phyloP scores from a whole-genome alignment of 2,888 invertebrate genomes.

The Hydraecia micacea region DNA sequence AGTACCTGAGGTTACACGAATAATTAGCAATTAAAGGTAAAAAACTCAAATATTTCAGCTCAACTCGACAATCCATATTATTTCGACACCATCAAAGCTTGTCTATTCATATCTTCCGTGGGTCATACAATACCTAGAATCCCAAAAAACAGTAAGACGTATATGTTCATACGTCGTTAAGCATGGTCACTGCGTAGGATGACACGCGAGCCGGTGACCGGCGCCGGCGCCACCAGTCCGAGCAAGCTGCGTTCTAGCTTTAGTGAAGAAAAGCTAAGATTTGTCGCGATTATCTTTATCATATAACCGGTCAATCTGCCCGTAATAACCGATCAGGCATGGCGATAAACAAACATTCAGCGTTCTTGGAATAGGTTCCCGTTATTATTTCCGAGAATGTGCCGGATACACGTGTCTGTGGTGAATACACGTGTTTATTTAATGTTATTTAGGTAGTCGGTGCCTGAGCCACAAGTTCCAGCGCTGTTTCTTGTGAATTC shows the following conservation, averaged over 20 bases:
- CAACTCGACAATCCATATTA: neutral
- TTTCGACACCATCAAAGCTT: neutral
- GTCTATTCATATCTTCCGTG: neutral
- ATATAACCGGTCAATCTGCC: neutral
- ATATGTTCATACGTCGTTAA: no score
- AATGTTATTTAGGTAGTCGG: neutral
- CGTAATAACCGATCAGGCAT: neutral
- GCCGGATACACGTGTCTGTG: no score
- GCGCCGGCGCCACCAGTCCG: neutral
- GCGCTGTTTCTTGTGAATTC: neutral
- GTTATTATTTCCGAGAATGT: neutral
- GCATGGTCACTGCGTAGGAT: neutral
- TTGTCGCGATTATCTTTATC: neutral
- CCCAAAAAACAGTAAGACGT: neutral
- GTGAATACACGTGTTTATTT: constrained; percentile 1
- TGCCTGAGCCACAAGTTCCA: neutral
- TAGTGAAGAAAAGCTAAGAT: neutral
- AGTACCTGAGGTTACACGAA: neutral
- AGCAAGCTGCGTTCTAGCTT: neutral
- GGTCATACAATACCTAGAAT: neutral
- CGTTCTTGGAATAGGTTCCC: neutral
- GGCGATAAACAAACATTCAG: neutral
- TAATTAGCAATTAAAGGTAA: neutral
- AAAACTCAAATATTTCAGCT: neutral
- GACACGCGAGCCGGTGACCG: neutral